Base-by-base conservation (phyloP, 2,888 invertebrate genomes). In the Sarcophaga variegata region DNA sequence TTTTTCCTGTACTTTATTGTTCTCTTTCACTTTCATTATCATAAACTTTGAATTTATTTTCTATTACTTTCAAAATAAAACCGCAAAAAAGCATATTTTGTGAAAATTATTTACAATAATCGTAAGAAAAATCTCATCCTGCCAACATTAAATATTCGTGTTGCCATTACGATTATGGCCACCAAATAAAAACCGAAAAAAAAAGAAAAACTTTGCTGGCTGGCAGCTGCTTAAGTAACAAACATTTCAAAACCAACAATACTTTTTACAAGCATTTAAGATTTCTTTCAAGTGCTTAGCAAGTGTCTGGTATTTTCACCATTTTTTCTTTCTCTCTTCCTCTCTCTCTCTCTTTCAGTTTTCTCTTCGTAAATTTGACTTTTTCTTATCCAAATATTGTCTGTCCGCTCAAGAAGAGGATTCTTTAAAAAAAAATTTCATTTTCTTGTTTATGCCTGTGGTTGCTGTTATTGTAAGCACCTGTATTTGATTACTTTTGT, bases 401-500 rank as follows among this genome's bases (percentile, higher is more conserved):
- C 60, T 54, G 27, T 80, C 59, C 49, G 12, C 60, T 77, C 8
- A 37, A 37, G 37, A 37, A 37, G 37, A 37, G 37, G 37, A 37
- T 37, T 74, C 47, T 70, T 60, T 79, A 59, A 10, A 20, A 20
- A 20, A 20, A 62, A 20, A 62, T 8, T 20, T n/a, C 3, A 59
- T 17, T 60, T 20, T 10, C 25, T 37, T 10, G 10, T 37, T 37
- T 37, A 37, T 37, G 8, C 37, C 37, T 8, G 37, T 37, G 37
- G 37, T 37, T 37, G 8, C 8, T 70, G 22, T 22, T 22, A 64
- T 80, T 76, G 62, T 59, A 69, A 27, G 62, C 80, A 77, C 81
- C 81, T 86, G 86, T 74, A 64, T 81, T 69, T 81, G 86, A 83
- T 81, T 37, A 59, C 72, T 77, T 83, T 77, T 78, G 37, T 71